Conservation (phyloP, 2,797 vertebrate species). For the Basileuterus tristriatus region DNA sequence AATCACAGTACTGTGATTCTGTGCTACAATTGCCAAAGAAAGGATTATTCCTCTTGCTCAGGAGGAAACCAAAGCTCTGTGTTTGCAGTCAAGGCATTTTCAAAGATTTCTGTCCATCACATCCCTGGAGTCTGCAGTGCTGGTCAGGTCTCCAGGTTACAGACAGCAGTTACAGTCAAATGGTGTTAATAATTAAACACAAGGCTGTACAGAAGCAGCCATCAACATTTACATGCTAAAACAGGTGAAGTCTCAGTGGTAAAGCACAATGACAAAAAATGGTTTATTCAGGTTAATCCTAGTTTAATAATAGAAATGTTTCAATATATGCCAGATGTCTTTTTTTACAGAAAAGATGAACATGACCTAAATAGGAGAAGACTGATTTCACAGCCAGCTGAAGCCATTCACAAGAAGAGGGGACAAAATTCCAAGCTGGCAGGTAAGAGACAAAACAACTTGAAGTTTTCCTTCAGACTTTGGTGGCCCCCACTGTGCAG, state of each 20-base stretch:
- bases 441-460: background rate
- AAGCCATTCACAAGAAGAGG: background rate
- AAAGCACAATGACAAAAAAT: slow-evolving; percentile 47
- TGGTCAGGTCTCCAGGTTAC: background rate
- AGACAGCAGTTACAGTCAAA: background rate
- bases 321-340: slow-evolving; percentile 20
- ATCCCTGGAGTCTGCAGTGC: background rate
- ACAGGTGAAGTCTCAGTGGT: background rate
- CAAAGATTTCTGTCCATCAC: background rate
- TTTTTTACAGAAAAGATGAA: background rate
- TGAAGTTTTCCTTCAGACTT: background rate
- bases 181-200: slow-evolving; percentile 23
- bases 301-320: slow-evolving; percentile 41
- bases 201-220: background rate
- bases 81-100: background rate
- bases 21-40: background rate
- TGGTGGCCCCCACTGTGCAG: background rate
- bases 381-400: background rate
- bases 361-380: slow-evolving; percentile 18
- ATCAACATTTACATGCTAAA: background rate
- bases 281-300: slow-evolving; percentile 59
- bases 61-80: background rate
- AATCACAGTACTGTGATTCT: background rate
- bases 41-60: background rate
- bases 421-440: background rate